Base-by-base conservation (phyloP, 2,113 vertebrate genomes). In the Otolemur garnettii region DNA sequence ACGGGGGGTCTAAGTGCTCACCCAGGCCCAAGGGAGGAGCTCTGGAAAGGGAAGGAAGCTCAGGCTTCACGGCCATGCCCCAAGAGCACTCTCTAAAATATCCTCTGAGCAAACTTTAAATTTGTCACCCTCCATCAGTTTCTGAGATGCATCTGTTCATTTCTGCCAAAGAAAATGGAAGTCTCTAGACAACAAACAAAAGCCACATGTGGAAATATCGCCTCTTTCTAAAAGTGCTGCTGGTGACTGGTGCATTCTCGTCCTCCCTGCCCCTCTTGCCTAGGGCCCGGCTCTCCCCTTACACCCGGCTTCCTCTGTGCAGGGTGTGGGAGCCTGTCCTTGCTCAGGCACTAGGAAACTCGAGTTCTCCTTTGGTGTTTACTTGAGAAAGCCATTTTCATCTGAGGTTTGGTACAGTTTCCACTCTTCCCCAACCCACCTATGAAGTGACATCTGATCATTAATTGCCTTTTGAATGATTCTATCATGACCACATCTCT, bases 111-210 rank as follows among this genome's bases (percentile, higher is more conserved):
- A 84, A 89, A 92, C 30, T 45, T 88, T 24, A 64, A 55, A 33
- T 78, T 50, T 7, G 4, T 87, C 59, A 87, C 35, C 75, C 53
- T 94, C 60, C 80, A 35, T 91, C 93, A 19, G 57, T 87, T 97
- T 87, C 64, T 30, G 64, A 94, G 79, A 91, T 83, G 81, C 35
- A 62, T 69, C 79, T 96, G 71, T 80, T 96, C 64, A 30, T 80
- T 88, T 80, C 92, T 84, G 83, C 87, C 64, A 75, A 80, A 95
- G 83, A 50, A 95, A 87, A 89, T 33, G 60, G 72, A 82, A 69
- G 28, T 35, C 55, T 83, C 62, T 50, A 21, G 42, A 94, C 55
- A 88, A 35, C 12, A 82, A 95, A 50, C 53, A 82, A 33, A 77
- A 64, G 69, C 12, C 28, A 13, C 30, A 4, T 8, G 33, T 5